Evolutionary conservation across 2,113 vertebrate genomes (phyloP).

Genomic region (Centropristis striata): DNA sequence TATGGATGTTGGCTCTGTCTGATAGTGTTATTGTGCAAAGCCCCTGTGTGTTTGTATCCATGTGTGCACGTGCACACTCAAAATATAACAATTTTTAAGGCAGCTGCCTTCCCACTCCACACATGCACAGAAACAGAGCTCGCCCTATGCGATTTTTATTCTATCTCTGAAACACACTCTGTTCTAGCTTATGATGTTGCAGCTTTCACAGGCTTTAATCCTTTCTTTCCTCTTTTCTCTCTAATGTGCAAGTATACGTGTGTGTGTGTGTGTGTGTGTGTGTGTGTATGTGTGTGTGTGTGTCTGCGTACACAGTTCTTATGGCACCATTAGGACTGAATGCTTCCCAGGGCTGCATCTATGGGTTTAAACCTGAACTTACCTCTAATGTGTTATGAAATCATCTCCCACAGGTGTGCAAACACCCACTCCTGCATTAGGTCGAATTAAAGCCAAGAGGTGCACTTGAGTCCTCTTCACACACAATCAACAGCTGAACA

Average conservation of each 20-base stretch:
- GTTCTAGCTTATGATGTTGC: constrained; percentile 17
- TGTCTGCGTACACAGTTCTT: not conserved
- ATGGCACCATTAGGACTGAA: not conserved
- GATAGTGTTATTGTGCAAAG: constrained; percentile 63
- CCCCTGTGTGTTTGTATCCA: constrained; percentile 40
- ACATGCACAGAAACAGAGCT: constrained; percentile 33
- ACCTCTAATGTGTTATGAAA: constrained; percentile 12
- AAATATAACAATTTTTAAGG: constrained; percentile 19
- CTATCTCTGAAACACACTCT: constrained; percentile 13
- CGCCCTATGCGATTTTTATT: not conserved
- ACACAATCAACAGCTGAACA: constrained; percentile 44
- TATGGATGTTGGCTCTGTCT: constrained; percentile 61
- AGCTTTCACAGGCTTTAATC: constrained; percentile 58
- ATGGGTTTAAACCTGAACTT: constrained; percentile 5
- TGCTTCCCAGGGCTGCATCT: not conserved
- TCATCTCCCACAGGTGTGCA: constrained; percentile 19
- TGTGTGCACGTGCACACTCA: constrained; percentile 38
- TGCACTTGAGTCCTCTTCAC: constrained; percentile 19
- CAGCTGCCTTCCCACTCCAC: constrained; percentile 16
- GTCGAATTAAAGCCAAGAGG: constrained; percentile 34
- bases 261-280: not conserved
- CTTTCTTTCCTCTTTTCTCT: not conserved
- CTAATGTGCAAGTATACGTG: too few relatives aligned
- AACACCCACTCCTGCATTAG: constrained; percentile 23
- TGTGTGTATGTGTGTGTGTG: not conserved